Percentiles rank a stretch among this genome's conserved stretches.
Conservation (phyloP, 92 coral and sea anemone species). For the Porites cylindrica region DNA sequence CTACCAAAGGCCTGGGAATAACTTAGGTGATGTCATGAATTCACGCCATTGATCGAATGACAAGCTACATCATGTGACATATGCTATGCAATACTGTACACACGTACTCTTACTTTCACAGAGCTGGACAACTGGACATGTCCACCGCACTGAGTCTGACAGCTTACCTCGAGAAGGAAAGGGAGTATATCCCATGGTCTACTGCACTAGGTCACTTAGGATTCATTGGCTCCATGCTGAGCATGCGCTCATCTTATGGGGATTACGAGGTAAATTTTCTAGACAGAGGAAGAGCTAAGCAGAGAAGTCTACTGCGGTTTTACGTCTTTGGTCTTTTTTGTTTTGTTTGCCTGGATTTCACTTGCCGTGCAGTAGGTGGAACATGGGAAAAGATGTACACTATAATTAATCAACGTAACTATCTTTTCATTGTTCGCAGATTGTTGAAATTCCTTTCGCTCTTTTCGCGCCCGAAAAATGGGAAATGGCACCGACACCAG, state of each 20-base stretch:
- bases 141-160: conserved; percentile 90
- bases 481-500: too few relatives aligned
- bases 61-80: too few relatives aligned
- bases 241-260: conserved; percentile 82
- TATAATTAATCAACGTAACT: too few relatives aligned
- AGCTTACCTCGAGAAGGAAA: conserved; percentile 88
- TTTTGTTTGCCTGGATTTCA: too few relatives aligned
- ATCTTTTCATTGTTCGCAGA: too few relatives aligned
- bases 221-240: conserved; percentile 92
- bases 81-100: background rate
- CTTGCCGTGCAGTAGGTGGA: too few relatives aligned
- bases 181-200: conserved; percentile 95
- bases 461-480: too few relatives aligned
- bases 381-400: too few relatives aligned
- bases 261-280: conserved; percentile 79
- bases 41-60: too few relatives aligned
- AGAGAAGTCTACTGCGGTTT: background rate
- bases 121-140: conserved; percentile 87
- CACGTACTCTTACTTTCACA: conserved; percentile 1
- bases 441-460: too few relatives aligned
- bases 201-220: conserved; percentile 83
- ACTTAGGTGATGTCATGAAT: too few relatives aligned
- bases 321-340: background rate
- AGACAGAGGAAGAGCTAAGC: background rate
- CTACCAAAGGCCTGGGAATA: too few relatives aligned